Conservation (phyloP, 2,797 vertebrate genomes). For the Lagocephalus sceleratus region DNA sequence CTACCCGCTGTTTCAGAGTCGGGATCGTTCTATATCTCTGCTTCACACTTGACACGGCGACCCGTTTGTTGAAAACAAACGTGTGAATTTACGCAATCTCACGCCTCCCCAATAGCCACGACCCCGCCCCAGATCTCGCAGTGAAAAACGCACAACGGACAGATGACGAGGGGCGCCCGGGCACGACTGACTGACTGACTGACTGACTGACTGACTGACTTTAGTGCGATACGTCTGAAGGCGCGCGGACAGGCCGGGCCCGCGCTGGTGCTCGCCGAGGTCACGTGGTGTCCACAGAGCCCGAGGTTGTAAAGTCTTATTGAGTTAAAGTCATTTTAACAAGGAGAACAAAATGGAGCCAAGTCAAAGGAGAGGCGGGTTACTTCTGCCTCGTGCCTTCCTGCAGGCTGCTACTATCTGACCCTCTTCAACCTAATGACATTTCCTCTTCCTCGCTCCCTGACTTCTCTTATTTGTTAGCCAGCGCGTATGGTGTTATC, state of each 20-base stretch:
- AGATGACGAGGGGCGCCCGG: no score
- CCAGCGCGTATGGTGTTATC: conserved; percentile 1
- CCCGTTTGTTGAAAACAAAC: background rate
- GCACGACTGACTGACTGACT: no score
- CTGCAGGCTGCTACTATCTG: conserved; percentile 15
- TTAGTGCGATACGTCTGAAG: no score
- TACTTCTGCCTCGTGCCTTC: conserved; percentile 27
- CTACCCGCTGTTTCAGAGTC: background rate
- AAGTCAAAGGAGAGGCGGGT: conserved; percentile 15
- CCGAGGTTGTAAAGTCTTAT: conserved; percentile 39
- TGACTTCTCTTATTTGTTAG: background rate
- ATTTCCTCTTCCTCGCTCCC: conserved; percentile 15
- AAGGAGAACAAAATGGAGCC: conserved; percentile 46
- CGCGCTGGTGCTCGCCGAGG: conserved; percentile 35
- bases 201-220: no score
- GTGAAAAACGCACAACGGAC: background rate
- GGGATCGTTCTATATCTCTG: no score
- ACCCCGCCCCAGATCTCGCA: no score
- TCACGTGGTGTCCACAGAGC: conserved; percentile 38
- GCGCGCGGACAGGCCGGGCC: background rate
- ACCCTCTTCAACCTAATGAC: conserved; percentile 31
- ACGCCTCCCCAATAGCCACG: background rate
- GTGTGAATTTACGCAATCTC: background rate
- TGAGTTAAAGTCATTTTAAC: conserved; percentile 55
- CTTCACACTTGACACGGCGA: background rate